Evolutionary conservation across 1,140 invertebrate species (phyloP).

Genomic region (Meloidogyne exigua): DNA sequence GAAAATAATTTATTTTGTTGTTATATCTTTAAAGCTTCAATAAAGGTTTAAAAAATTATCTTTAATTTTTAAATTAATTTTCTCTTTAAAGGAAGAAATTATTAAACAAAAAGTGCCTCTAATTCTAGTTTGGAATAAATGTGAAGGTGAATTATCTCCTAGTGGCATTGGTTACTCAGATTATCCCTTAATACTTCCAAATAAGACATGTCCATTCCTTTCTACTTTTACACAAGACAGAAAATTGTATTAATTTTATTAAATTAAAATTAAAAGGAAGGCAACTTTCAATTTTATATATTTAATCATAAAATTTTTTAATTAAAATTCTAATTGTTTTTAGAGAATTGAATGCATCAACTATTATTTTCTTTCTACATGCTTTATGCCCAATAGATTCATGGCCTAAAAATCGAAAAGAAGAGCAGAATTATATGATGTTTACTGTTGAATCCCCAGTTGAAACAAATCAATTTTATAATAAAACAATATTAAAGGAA

Average conservation of each 20-base stretch:
- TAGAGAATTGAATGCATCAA: conserved; percentile 2
- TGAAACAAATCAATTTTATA: not conserved
- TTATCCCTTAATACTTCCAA: not conserved
- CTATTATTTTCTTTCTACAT: not conserved
- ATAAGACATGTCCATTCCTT: not conserved
- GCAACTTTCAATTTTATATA: too few species aligned
- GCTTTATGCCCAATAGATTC: not conserved
- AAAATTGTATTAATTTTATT: not conserved
- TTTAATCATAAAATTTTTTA: not conserved
- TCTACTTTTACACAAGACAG: not conserved
- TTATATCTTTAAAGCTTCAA: too few species aligned
- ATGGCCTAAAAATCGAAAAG: conserved; percentile 7
- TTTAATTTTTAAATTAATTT: not conserved
- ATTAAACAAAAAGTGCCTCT: not conserved
- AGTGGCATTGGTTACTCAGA: not conserved
- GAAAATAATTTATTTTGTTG: too few species aligned
- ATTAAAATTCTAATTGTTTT: not conserved
- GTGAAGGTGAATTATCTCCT: not conserved
- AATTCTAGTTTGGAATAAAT: conserved; percentile 15
- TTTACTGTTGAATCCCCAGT: not conserved
- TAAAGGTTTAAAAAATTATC: too few species aligned
- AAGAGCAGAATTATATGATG: conserved; percentile 19
- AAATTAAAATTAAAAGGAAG: not conserved
- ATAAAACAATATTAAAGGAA: not conserved
- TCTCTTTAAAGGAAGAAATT: too few species aligned